Base-by-base conservation (phyloP, 2,888 invertebrate species). In the Trissoscelio sp. region DNA sequence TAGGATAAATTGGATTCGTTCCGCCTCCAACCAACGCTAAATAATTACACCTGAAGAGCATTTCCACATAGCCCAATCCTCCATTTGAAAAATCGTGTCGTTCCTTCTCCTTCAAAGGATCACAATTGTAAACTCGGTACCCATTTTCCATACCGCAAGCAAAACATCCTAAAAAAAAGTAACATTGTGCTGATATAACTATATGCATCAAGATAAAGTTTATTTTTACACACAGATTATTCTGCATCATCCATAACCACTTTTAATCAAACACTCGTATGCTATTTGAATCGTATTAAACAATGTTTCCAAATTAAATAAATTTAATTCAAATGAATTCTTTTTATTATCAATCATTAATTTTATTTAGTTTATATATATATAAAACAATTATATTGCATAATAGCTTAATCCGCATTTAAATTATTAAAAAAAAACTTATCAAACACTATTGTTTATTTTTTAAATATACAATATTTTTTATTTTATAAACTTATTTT, bases 21-120 rank as follows among this genome's bases (percentile, higher is more conserved):
- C 99, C 99, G 81, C 98, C 98, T 60, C 99, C 99, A 69, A 99
- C 98, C 75, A 99, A 92, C 14, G 99, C 99, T 92, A 99, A 93
- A 91, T 98, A 98, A 92, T 99, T 99, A 92, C 99, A 99, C 84
- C 98, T 94, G 92, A 99, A 99, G 60, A 99, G 93, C 99, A 99
- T 99, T 92, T 99, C 99, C 4, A 99, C 97, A 91, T 97, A 97
- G 69, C 96, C 96, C 60, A 99, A 94, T 5, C 99, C 98, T 48
- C 98, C 98, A 92, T 97, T 97, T 39, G 95, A 93, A 91, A 98
- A 99, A 91, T 98, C 97, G 92, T 98, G 97, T 78, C 97, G 93
- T 92, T 98, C 98, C 92, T 98, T 99, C 92, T 99, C 98, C 92
- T 98, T 99, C 84, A 99, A 92, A 5, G 99, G 99, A 92, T 99